Percentiles rank a stretch among this genome's conserved stretches.
These are phyloP conservation scores for Ochlodes sylvanus DNA, from an alignment of 2,888 invertebrate species.

Conservation along the genomic window DNA sequence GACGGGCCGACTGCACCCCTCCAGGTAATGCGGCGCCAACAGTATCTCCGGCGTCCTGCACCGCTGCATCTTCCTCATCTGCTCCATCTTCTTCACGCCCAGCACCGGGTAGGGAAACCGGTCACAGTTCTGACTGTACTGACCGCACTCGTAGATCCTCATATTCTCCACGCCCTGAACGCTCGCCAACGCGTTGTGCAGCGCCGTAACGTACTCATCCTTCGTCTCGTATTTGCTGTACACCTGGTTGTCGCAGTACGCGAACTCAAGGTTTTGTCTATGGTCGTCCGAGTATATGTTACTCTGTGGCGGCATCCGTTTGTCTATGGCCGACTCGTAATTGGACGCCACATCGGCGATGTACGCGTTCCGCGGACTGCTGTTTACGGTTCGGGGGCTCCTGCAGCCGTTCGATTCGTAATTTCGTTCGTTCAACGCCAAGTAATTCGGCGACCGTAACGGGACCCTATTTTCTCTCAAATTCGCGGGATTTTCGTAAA, in stretches of 20 bases:
- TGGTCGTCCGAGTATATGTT: slow-evolving; percentile 64
- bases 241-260: slow-evolving; percentile 60
- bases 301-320: slow-evolving; percentile 55
- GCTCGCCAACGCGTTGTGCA: slow-evolving; percentile 63
- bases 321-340: slow-evolving; percentile 60
- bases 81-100: slow-evolving; percentile 79
- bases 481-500: slow-evolving; percentile 72
- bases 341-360: slow-evolving; percentile 60
- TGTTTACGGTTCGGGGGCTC: slow-evolving; percentile 72
- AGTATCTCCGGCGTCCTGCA: slow-evolving; percentile 92
- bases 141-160: slow-evolving; percentile 60
- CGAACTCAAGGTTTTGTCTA: slow-evolving; percentile 60
- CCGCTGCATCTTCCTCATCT: slow-evolving; percentile 71
- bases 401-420: slow-evolving; percentile 66
- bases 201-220: slow-evolving; percentile 63
- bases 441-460: slow-evolving; percentile 66
- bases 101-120: slow-evolving; percentile 77
- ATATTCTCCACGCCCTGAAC: slow-evolving; percentile 68
- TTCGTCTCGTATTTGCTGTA: slow-evolving; percentile 65
- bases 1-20: slow-evolving; percentile 72
- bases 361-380: slow-evolving; percentile 68
- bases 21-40: slow-evolving; percentile 90
- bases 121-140: slow-evolving; percentile 68
- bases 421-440: slow-evolving; percentile 60
- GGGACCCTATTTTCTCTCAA: slow-evolving; percentile 61